Evolutionary conservation across 2,888 invertebrate genomes (phyloP).

Genomic region (Eupithecia abbreviata): DNA sequence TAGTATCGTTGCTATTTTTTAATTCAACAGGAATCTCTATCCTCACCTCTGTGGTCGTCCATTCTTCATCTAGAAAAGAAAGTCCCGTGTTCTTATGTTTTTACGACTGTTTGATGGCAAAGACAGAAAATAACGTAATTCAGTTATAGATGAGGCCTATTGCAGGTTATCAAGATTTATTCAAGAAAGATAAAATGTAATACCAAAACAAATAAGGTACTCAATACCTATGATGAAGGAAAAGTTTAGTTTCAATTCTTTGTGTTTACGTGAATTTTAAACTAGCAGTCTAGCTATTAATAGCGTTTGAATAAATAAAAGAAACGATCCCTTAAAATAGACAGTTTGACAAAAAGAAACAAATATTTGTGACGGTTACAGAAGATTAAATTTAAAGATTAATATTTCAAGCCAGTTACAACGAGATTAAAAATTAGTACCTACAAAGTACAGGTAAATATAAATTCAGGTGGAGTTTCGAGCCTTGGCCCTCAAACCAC

Average conservation of each 20-base stretch:
- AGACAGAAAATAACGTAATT: not conserved
- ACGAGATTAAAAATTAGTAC: not conserved
- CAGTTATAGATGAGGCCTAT: not conserved
- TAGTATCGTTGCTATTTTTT: not conserved
- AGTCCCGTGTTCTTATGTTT: constrained; percentile 22
- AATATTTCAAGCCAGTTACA: not conserved
- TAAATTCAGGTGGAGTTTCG: not conserved
- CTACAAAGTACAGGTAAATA: not conserved
- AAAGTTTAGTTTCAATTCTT: not conserved
- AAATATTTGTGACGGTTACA: not conserved
- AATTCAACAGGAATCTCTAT: not conserved
- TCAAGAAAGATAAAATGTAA: not conserved
- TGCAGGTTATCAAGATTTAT: not conserved
- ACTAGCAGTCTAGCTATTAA: too few species aligned
- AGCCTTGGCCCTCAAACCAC: not conserved
- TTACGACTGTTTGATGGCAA: not conserved
- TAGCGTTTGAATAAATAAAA: too few species aligned
- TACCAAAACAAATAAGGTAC: not conserved
- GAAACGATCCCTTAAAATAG: not conserved
- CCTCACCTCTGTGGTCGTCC: constrained; percentile 19
- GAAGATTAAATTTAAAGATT: not conserved
- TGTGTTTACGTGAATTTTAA: not conserved
- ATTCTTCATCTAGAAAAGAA: constrained; percentile 35
- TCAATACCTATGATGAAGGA: not conserved
- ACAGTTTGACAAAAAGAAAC: not conserved